Base-by-base conservation (phyloP, 1,140 invertebrate species). In the Steinernema khuongi region DNA sequence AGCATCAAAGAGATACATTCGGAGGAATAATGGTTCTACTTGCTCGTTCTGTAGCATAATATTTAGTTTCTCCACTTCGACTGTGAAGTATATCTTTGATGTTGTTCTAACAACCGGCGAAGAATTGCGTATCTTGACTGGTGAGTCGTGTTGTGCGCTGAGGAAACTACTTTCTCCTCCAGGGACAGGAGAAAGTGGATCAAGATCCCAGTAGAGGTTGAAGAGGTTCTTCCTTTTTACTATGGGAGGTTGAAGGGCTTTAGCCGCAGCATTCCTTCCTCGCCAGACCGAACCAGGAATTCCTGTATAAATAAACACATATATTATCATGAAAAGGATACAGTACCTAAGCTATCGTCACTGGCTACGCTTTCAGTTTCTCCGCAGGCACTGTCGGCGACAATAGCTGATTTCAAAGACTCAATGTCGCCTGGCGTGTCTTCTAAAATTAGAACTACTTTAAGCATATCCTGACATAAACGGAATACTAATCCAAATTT, bases 1-100 rank as follows among this genome's bases (percentile, higher is more conserved):
- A 0, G 91, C 91, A 88, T 96, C 94, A 85, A 92, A 96, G 1
- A 97, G 85, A 67, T 92, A 90, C 60, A 96, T 87, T 11, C 90
- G 90, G 1, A 93, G 91, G 80, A 93, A 92, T 86, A 96, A 96
- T 1, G 94, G 94, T 82, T 96, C 94, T 31, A 96, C 87, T 88
- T 90, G 84, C 43, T 80, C 82, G 29, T 43, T 44, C 14, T 31
- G 29, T 28, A 76, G 70, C 75, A 44, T 30, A 71, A 68, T 11
- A 69, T 29, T n/a, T 29, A 36, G 22, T 33, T 36, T 76, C 67
- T 36, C 26, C 18, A 33, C 11, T 33, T 31, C 31, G n/a, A 76
- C 30, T 19, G 28, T 50, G 50, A 60, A 75, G 26, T 41, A 43
- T 17, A 36, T 43, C n/a, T 18, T 22, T 4, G 30, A 69, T 31